Evolutionary conservation across 2,888 invertebrate genomes (phyloP).

Genomic region (Hymenopus coronatus): DNA sequence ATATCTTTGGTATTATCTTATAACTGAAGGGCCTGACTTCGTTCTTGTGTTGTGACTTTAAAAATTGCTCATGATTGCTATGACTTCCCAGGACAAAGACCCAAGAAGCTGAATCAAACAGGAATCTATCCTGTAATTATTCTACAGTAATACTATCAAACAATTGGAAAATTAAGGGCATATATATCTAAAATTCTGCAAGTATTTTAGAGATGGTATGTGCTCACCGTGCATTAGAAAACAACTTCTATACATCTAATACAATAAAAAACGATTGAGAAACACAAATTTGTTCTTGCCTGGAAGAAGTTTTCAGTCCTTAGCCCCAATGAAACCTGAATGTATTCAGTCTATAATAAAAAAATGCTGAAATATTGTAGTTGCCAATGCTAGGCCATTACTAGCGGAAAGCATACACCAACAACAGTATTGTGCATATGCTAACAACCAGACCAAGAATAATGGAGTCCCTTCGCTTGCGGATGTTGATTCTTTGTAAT

Average conservation of each 20-base stretch:
- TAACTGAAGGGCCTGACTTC: not conserved
- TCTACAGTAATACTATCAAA: too few relatives aligned
- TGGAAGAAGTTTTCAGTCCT: not conserved
- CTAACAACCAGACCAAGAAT: conserved; percentile 87
- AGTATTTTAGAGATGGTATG: too few relatives aligned
- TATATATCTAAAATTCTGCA: too few relatives aligned
- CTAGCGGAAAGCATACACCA: conserved; percentile 69
- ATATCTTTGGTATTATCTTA: not conserved
- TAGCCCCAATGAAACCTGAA: not conserved
- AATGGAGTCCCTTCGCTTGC: conserved; percentile 90
- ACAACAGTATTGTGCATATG: conserved; percentile 82
- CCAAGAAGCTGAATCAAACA: too few relatives aligned
- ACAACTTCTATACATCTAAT: not conserved
- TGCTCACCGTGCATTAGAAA: not conserved
- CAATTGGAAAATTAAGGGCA: too few relatives aligned
- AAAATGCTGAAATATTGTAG: not conserved
- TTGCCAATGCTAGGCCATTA: not conserved
- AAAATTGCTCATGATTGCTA: too few relatives aligned
- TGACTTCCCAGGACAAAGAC: too few relatives aligned
- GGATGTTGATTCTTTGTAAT: conserved; percentile 88
- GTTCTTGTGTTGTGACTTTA: too few relatives aligned
- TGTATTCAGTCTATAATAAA: not conserved
- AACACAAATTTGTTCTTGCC: not conserved
- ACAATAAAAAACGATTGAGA: not conserved
- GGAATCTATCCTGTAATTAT: too few relatives aligned